Conservation (phyloP, 1,140 invertebrate species). For the Zophobas morio region DNA sequence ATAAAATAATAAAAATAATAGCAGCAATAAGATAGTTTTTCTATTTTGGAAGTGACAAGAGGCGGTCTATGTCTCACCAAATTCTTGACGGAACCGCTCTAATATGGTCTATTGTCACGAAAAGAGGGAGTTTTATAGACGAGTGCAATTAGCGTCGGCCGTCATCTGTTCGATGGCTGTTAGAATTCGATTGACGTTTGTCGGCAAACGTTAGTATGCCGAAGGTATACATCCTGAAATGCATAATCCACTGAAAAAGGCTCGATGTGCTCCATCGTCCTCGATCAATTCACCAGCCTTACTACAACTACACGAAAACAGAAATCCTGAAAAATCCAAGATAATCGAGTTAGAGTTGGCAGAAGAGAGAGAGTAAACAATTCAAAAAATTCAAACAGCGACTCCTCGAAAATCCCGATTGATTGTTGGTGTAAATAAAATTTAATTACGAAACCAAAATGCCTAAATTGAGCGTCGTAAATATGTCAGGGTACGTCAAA, state of each 20-base stretch:
- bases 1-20: background rate
- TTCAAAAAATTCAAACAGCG: slow-evolving; percentile 18
- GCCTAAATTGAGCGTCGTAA: background rate
- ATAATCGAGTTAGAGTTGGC: slow-evolving; percentile 15
- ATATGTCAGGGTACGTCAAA: background rate
- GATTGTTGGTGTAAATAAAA: background rate
- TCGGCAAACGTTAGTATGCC: slow-evolving; percentile 37
- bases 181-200: slow-evolving; percentile 46
- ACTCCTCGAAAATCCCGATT: background rate
- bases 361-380: slow-evolving; percentile 9
- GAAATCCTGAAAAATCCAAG: slow-evolving; percentile 19
- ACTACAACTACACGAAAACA: slow-evolving; percentile 20
- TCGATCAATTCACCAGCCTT: slow-evolving; percentile 18
- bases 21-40: no score
- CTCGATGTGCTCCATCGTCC: slow-evolving; percentile 13
- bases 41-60: background rate
- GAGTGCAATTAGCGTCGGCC: slow-evolving; percentile 42
- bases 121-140: slow-evolving; percentile 35
- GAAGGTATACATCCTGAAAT: slow-evolving; percentile 38
- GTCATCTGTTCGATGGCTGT: slow-evolving; percentile 41
- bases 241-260: slow-evolving; percentile 24
- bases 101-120: slow-evolving; percentile 35
- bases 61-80: background rate
- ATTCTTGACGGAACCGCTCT: background rate
- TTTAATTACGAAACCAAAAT: slow-evolving; percentile 21